Evolutionary conservation across 2,888 invertebrate genomes (phyloP).

Genomic region (Scrobipalpa atriplicella): DNA sequence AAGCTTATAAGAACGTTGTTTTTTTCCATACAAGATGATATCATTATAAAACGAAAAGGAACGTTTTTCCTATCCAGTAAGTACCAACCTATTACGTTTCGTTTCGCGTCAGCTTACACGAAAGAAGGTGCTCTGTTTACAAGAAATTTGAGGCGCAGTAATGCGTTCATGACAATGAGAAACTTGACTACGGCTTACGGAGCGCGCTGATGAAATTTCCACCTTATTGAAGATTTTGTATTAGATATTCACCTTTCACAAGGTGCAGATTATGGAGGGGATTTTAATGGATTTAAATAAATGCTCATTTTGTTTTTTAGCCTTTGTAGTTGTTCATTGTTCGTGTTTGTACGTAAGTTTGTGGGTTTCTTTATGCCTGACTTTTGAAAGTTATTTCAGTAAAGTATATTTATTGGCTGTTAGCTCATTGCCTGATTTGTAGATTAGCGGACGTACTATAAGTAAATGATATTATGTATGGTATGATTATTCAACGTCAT

Average conservation of each 20-base stretch:
- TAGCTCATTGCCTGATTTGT: too few species aligned
- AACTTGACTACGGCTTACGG: slow-evolving; percentile 47
- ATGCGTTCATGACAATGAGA: slow-evolving; percentile 43
- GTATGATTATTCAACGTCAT: too few species aligned
- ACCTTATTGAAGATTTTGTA: slow-evolving; percentile 31
- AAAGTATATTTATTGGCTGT: too few species aligned
- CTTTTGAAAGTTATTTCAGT: too few species aligned
- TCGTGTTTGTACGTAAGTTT: too few species aligned
- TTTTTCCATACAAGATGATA: background rate
- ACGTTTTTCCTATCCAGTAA: background rate
- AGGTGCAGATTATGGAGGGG: background rate
- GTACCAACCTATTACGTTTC: background rate
- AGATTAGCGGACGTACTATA: too few species aligned
- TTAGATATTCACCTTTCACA: background rate
- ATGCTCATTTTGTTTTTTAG: background rate
- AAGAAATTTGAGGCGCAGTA: slow-evolving; percentile 45
- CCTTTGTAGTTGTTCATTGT: background rate
- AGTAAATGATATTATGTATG: too few species aligned
- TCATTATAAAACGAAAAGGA: background rate
- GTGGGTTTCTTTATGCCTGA: too few species aligned
- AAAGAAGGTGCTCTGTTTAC: slow-evolving; percentile 42
- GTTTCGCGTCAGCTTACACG: slow-evolving; percentile 31
- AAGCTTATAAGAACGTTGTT: background rate
- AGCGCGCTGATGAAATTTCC: slow-evolving; percentile 47
- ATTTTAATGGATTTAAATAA: background rate